phyloP scores from a whole-genome alignment of 2,888 invertebrate species.

The Stenchaetothrips biformis region DNA sequence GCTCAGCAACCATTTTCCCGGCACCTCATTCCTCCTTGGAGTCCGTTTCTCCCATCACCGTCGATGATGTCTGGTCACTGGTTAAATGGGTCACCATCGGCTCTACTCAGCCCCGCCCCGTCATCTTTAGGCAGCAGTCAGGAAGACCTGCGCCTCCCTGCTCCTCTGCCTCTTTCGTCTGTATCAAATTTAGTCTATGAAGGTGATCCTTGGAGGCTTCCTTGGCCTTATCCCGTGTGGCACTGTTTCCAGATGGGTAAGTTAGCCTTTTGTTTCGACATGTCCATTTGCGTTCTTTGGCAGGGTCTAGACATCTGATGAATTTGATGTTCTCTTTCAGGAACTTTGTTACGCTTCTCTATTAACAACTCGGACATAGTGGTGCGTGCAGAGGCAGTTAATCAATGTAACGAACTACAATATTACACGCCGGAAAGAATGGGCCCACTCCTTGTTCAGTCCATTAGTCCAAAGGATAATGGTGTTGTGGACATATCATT shows the following conservation, averaged over 20 bases:
- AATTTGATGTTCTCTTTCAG: constrained; percentile 22
- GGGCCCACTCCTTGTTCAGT: background rate
- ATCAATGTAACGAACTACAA: background rate
- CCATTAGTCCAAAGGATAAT: background rate
- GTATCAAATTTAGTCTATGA: background rate
- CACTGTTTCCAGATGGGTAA: constrained; percentile 45
- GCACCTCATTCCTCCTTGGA: constrained; percentile 6
- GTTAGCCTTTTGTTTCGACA: background rate
- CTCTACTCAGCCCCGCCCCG: constrained; percentile 41
- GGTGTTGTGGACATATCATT: background rate
- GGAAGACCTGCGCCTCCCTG: constrained; percentile 39
- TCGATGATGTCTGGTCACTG: background rate
- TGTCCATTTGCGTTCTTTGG: background rate
- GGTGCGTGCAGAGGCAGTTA: background rate
- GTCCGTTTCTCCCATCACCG: background rate
- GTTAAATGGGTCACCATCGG: constrained; percentile 35
- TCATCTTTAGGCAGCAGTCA: constrained; percentile 41
- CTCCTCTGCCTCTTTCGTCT: constrained; percentile 31
- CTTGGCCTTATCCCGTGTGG: constrained; percentile 46
- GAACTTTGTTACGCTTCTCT: constrained; percentile 6
- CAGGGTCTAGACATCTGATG: background rate
- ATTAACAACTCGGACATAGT: background rate
- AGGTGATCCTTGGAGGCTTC: constrained; percentile 35
- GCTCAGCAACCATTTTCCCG: background rate
- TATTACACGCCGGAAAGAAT: background rate